phyloP scores from a whole-genome alignment of 2,888 invertebrate species.

The Copidosoma aretas region DNA sequence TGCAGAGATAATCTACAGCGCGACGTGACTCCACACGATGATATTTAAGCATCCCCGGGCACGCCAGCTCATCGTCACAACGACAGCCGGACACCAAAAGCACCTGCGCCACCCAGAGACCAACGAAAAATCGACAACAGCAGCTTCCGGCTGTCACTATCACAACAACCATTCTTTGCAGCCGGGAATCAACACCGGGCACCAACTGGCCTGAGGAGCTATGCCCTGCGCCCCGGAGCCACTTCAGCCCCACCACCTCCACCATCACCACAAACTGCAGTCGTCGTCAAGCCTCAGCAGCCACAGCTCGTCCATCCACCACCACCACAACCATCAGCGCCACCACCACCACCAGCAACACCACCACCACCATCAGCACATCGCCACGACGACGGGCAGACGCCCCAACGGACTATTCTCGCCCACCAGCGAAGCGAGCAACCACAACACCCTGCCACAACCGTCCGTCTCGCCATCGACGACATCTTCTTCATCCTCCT shows the following conservation, averaged over 20 bases:
- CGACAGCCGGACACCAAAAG: background rate
- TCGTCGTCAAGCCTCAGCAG: conserved; percentile 20
- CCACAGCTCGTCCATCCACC: conserved; percentile 21
- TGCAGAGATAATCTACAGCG: background rate
- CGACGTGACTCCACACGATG: conserved; percentile 11
- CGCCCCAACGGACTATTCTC: conserved; percentile 24
- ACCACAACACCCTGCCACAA: too few species aligned
- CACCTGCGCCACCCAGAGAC: background rate
- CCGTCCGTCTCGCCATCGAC: too few species aligned
- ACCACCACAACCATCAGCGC: background rate
- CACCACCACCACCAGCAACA: background rate
- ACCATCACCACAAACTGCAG: conserved; percentile 19
- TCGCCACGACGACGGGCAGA: conserved; percentile 15
- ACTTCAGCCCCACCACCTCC: conserved; percentile 6
- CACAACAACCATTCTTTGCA: background rate
- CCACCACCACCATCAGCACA: background rate
- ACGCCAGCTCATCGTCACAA: background rate
- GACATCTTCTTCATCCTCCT: background rate
- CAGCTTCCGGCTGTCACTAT: background rate
- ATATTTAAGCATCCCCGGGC: conserved; percentile 10
- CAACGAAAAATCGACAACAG: conserved; percentile 13
- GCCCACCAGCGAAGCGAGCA: too few species aligned
- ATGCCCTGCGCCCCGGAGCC: conserved; percentile 44
- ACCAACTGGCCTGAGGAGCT: conserved; percentile 30
- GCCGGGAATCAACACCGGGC: background rate